These are phyloP conservation scores for Ophioderma brevispina DNA, from an alignment of 35 echinoderm and acorn worm species.

Conservation along the genomic window DNA sequence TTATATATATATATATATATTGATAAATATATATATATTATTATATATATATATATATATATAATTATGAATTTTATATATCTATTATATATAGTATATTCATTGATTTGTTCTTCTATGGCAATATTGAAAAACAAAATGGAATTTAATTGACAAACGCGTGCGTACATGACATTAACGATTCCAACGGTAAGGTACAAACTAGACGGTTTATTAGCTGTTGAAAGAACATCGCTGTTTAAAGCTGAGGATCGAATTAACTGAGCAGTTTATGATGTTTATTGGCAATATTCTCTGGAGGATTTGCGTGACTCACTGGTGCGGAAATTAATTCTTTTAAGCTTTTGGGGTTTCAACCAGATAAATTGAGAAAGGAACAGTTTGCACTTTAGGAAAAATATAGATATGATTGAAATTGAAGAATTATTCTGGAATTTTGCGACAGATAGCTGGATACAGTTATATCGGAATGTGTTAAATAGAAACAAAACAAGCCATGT, in stretches of 20 bases:
- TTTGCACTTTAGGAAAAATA: neutral
- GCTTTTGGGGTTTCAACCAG: constrained; percentile 8
- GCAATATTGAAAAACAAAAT: neutral
- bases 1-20: too few species aligned
- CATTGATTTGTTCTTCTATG: neutral
- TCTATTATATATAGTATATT: too few species aligned
- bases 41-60: too few species aligned
- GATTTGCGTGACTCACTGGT: neutral
- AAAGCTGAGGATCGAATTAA: neutral
- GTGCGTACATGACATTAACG: neutral
- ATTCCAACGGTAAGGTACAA: neutral
- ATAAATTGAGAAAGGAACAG: neutral
- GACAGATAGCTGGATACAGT: neutral
- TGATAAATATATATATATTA: too few species aligned
- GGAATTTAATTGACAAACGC: neutral
- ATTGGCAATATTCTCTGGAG: constrained; percentile 5
- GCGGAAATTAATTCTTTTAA: constrained; percentile 14
- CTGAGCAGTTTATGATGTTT: neutral
- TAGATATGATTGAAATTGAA: neutral
- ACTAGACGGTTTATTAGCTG: neutral
- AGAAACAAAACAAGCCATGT: neutral
- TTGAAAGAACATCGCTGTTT: neutral
- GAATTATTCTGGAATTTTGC: neutral
- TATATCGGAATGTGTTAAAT: neutral
- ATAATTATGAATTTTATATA: too few species aligned